Conservation (phyloP, 2,113 vertebrate genomes). For the Otolemur garnettii region DNA sequence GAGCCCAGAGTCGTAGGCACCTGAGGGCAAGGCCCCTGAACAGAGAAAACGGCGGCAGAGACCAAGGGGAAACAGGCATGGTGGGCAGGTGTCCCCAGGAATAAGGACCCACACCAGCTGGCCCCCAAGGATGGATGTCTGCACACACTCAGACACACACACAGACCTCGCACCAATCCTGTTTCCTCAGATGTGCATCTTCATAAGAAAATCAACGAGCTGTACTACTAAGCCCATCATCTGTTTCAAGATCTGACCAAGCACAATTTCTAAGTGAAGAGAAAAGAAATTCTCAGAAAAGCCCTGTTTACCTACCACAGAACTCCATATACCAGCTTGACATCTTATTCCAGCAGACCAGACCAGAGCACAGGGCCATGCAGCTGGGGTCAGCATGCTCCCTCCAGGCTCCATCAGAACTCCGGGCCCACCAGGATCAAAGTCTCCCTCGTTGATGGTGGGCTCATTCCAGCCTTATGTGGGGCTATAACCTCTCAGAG, state of each 20-base stretch:
- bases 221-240: neutral
- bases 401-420: neutral
- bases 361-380: fast-evolving
- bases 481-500: neutral
- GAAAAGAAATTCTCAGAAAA: conserved; percentile 17
- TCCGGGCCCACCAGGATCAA: neutral
- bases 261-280: conserved; percentile 19
- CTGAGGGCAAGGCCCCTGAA: neutral
- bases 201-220: neutral
- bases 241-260: neutral
- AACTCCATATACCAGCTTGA: neutral
- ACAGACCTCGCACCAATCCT: neutral
- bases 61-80: fast-evolving
- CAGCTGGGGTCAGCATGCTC: neutral
- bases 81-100: neutral
- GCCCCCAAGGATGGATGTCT: neutral
- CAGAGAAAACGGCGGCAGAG: neutral
- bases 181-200: neutral
- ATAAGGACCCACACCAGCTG: neutral
- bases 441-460: neutral
- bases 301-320: neutral
- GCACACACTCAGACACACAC: neutral
- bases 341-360: neutral
- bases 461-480: conserved; percentile 33
- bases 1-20: neutral